Evolutionary conservation across 2,113 vertebrate species (phyloP).

Genomic region (Tetrao urogallus): DNA sequence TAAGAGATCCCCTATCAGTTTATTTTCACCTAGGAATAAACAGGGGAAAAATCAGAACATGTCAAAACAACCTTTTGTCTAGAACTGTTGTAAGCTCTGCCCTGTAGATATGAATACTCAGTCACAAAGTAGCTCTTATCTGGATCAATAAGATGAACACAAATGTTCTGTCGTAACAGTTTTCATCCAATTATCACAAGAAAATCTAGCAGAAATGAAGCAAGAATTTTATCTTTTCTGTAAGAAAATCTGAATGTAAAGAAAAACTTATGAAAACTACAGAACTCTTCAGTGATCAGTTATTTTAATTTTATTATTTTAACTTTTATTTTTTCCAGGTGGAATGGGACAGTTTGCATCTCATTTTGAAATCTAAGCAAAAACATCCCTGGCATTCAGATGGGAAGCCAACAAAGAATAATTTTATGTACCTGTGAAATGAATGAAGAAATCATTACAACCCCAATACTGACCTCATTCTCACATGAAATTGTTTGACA

Average conservation of each 20-base stretch:
- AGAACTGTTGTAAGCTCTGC: neutral
- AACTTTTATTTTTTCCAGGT: neutral
- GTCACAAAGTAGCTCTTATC: neutral
- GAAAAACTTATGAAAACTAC: neutral
- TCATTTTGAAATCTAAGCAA: neutral
- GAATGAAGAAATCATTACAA: slow-evolving; percentile 38
- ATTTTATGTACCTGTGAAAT: slow-evolving; percentile 29
- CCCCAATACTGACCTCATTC: slow-evolving; percentile 15
- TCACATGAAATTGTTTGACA: slow-evolving; percentile 27
- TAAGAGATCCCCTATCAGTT: slow-evolving; percentile 92
- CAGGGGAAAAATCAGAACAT: neutral
- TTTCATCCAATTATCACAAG: neutral
- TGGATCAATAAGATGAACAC: neutral
- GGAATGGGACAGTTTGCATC: neutral
- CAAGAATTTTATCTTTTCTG: neutral
- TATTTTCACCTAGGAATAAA: slow-evolving; percentile 87
- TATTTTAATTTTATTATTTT: neutral
- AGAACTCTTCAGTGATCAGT: neutral
- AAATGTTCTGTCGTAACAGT: neutral
- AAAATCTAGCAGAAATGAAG: neutral
- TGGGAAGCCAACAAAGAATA: slow-evolving; percentile 18
- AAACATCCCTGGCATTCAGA: neutral
- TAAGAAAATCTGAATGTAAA: neutral
- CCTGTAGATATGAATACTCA: neutral
- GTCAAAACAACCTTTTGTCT: neutral